Conservation (phyloP, 2,888 invertebrate species). For the Xestia xanthographa region DNA sequence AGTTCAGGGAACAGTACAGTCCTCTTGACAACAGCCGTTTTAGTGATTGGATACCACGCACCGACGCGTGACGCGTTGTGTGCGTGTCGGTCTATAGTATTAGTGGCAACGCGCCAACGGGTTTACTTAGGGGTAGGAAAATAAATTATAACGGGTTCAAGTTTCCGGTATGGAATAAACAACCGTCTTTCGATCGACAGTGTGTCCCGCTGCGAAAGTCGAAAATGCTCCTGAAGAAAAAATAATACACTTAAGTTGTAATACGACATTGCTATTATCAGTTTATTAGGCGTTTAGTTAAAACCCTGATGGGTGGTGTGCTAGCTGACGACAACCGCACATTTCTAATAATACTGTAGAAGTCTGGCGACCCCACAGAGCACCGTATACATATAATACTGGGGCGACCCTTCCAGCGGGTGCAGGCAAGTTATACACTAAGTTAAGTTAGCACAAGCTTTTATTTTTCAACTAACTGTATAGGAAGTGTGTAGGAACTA, state of each 20-base stretch:
- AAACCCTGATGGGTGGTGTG: no score
- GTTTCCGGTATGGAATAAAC: not conserved
- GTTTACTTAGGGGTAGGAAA: not conserved
- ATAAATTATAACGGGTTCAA: not conserved
- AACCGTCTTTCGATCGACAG: not conserved
- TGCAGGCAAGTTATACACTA: not conserved
- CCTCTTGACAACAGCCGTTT: no score
- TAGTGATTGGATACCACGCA: not conserved
- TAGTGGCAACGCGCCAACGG: not conserved
- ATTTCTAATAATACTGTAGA: no score
- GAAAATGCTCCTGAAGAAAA: constrained; percentile 10
- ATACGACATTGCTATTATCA: constrained; percentile 30
- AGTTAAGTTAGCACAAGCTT: not conserved
- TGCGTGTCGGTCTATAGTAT: not conserved
- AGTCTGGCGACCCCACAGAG: no score
- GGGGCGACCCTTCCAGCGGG: no score
- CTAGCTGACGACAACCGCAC: no score
- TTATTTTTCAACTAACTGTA: not conserved
- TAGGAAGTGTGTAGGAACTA: not conserved
- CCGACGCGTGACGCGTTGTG: not conserved
- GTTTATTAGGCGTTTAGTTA: constrained; percentile 15
- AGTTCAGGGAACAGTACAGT: no score
- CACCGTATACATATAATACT: no score
- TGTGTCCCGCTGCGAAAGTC: not conserved
- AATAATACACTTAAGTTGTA: not conserved